Evolutionary conservation across 2,113 vertebrate genomes (phyloP), one percentile per base, ranked within the genome.

Genomic region (Neodon shergylaensis): DNA sequence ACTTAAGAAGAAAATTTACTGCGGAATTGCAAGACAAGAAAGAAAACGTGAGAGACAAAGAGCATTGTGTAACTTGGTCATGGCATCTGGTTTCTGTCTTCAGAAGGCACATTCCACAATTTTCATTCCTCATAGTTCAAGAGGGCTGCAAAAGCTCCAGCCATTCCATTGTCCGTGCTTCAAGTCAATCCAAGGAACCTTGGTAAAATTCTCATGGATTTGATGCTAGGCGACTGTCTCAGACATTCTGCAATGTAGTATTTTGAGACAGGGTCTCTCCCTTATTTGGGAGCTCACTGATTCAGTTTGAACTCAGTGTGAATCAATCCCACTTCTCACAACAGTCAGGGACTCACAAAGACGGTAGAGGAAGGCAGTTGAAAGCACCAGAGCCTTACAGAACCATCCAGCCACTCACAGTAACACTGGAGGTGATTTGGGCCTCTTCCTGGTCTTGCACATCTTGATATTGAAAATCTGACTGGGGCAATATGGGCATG

Each of bases 281-380:
- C 31, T 86, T 10, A 68, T 36, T 68, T 33, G 49, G 28, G 1
- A 86, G 31, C 9, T 85, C 63, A 85, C 82, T 65, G 58, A 65
- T 19, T 65, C 24, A 65, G 39, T 90, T 65, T 84, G 47, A 16
- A 49, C 58, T 92, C 49, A 88, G 33, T 24, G 70, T 61, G 49
- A 28, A 78, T 78, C 85, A 28, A 78, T 78, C 85, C 47, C 52
- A 83, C 12, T 94, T 93, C 77, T 82, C 52, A 85, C 74, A 81
- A 83, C 54, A 86, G 54, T n/a, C 28, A 85, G 16, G 24, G 28
- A 66, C 61, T 52, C 24, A 44, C 28, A 54, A 79, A 42, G 44
- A 24, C 11, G 39, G 42, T 39, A 42, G 86, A 87, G 66, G 36
- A 52, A 84, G 73, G 86, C 1, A 79, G 44, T 54, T n/a, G 36